Evolutionary conservation across 2,113 vertebrate species (phyloP), one percentile per base, ranked within the genome.

Genomic region (Riparia riparia): DNA sequence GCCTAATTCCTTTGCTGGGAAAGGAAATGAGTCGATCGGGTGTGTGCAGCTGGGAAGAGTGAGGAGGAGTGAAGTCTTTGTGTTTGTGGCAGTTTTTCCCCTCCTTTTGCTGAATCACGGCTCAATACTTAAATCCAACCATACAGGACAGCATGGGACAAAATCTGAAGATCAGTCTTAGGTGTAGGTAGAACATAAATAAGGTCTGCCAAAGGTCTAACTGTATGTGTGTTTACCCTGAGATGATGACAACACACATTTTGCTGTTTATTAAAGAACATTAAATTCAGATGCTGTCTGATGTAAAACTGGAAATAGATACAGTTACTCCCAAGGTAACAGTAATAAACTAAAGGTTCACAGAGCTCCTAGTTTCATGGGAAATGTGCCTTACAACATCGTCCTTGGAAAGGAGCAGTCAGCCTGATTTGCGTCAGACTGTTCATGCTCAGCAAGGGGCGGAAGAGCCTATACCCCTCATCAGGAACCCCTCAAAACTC

Each of bases 11-110:
- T 86, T 84, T 89, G 82, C 93, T 94, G 56, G 58, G 85, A 84
- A 81, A 96, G 92, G 95, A 97, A 97, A 96, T 97, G 77, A 97
- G 56, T 96, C 61, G 44, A 11, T 37, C 0, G 85, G 60, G 89
- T 73, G 85, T 94, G 61, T 77, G 82, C 80, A 49, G 77, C 77
- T 73, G 86, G 79, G 89, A 95, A 86, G 83, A 94, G 24, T 54
- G 90, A 95, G 92, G 72, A 95, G 91, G 53, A 92, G 83, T 42
- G 63, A 89, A 80, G 28, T 72, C 53, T 86, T 91, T 70, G 56
- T 90, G 79, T 71, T 86, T 47, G 28, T 1, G 1, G 64, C 63
- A 65, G 22, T 28, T 91, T 86, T 53, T 7, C 6, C 29, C 14
- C 19, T 76, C 57, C 78, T 57, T 93, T 70, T 89, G 63, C 86